Evolutionary conservation across 2,797 vertebrate genomes (phyloP), one percentile per base, ranked within the genome.

Genomic region (Anguilla anguilla): DNA sequence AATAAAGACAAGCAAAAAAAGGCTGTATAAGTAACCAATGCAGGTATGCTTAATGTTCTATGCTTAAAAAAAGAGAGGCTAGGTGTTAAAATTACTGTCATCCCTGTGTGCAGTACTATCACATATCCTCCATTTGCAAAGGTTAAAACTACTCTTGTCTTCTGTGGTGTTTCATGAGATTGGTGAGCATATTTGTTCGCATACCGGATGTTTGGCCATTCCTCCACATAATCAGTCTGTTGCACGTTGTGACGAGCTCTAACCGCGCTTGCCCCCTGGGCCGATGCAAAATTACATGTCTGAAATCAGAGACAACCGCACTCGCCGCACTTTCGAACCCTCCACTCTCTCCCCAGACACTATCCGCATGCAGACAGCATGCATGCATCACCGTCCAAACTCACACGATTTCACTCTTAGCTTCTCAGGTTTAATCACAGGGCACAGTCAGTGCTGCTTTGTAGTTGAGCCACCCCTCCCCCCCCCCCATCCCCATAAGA

Each of bases 321-420:
- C 64, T 6, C 22, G 28, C 67, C 28, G n/a, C n/a, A 28, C 67
- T 72, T 46, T 46, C 35, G 19, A 39, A 35, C 35, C 15, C 74
- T 77, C 35, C 74, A 77, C 31, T 77, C 74, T 79, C 74, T 79
- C 74, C 39, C 74, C 72, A 74, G 28, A 74, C 72, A 74, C 35
- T n/a, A 69, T 69, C 22, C 64, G n/a, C 72, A 39, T 39, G 6
- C 72, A 74, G 11, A 74, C 72, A 74, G 28, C 19, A 39, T 31
- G 19, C 9, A 79, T 22, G 15, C 31, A 79, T 15, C 39, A 43
- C 74, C 35, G 6, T 79, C 15, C 13, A 79, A 46, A 72, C 39
- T 19, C 3, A 79, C 74, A 79, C 22, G 74, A 43, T 19, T 79
- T 15, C 39, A 19, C 39, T 39, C 17, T 22, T 43, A 53, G 31